Conservation (phyloP, 2,797 vertebrate genomes). For the Rallus crepitans region DNA sequence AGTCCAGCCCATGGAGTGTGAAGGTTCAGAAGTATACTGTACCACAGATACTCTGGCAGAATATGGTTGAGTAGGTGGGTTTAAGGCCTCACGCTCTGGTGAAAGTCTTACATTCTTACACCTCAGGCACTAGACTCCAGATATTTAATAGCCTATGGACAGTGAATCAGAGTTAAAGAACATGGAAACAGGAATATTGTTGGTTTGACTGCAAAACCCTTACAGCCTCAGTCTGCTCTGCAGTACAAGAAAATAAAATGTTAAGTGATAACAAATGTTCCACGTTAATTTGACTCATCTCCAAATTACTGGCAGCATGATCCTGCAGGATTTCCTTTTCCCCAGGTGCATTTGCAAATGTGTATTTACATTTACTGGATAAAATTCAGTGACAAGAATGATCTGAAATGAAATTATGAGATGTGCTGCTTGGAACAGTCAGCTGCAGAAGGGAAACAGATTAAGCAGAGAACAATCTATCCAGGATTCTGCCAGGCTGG, state of each 20-base stretch:
- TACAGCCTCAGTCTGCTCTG: neutral
- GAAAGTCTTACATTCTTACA: neutral
- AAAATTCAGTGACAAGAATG: constrained; percentile 21
- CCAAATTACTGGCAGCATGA: neutral
- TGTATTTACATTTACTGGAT: constrained; percentile 32
- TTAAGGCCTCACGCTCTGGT: neutral
- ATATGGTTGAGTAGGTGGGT: neutral
- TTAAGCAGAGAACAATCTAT: neutral
- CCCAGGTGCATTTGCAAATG: constrained; percentile 8
- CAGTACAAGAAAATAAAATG: neutral
- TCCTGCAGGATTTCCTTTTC: constrained; percentile 40
- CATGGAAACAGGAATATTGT: neutral
- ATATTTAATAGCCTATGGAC: neutral
- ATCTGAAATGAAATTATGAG: constrained; percentile 44
- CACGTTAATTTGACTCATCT: neutral
- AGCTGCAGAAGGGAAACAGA: neutral
- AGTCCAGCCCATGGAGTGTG: neutral
- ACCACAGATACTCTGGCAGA: neutral
- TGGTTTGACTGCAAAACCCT: neutral
- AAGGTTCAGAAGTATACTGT: neutral
- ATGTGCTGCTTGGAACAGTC: neutral
- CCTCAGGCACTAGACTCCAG: neutral
- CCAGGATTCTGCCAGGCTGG: neutral
- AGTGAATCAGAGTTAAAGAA: neutral
- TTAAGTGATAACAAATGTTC: neutral